Evolutionary conservation across 2,797 vertebrate genomes (phyloP), one percentile per base, ranked within the genome.

Genomic region (Pyrrhura leucotis): DNA sequence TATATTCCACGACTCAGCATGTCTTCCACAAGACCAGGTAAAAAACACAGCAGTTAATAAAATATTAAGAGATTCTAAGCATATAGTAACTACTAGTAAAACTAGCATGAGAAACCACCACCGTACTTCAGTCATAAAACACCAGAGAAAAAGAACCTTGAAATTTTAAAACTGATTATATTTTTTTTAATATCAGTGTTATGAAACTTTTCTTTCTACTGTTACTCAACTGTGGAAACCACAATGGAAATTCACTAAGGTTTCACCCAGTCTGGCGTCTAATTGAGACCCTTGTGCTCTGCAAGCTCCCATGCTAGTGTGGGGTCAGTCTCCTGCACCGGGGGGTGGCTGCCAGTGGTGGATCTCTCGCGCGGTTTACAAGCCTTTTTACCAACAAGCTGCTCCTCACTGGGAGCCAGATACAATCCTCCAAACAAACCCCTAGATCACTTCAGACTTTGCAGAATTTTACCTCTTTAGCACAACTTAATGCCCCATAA

Each of bases 111-210:
- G 63, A 85, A 91, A 93, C 33, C 1, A 2, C 17, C 48, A 68
- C 50, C 7, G 17, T 85, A 53, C 35, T 83, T 68, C 68, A 69
- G 65, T 40, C 65, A 72, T 94, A 96, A 92, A 93, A 86, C 79
- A 81, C 12, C 1, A 3, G 37, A 90, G 61, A 68, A 89, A 95
- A 83, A 94, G 66, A 81, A 88, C 14, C 16, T 85, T 93, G 74
- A 96, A 50, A 90, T 91, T 95, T 79, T 72, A 88, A 78, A 93
- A 66, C 33, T 5, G 12, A 69, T 56, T 54, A 78, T 80, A 61
- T 58, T 73, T 74, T 88, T 92, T 80, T 80, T 8, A 96, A 29
- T 59, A 91, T 42, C 47, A 35, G 10, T 37, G 44, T 35, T 84
- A 90, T 17, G 21, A 86, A 92, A 84, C 45, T 66, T 86, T 84